Evolutionary conservation across 2,888 invertebrate genomes (phyloP), one percentile per base, ranked within the genome.

Genomic region (Pheosia tremula): DNA sequence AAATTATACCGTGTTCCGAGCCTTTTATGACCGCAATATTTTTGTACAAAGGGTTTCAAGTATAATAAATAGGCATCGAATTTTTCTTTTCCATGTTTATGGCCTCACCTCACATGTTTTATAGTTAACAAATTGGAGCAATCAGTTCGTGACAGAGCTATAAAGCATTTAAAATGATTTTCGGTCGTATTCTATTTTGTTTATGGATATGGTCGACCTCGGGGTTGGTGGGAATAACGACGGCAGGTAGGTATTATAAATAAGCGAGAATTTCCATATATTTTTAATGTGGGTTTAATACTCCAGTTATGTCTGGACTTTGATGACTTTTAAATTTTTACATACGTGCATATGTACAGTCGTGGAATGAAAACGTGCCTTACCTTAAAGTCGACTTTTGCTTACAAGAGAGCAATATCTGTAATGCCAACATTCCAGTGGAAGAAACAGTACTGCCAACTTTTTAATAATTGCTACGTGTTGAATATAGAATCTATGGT

Each of bases 101-200:
- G 84, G 82, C 68, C 63, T 57, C 62, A 66, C 67, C 70, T 67
- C 63, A 69, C 69, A 74, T 77, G 76, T 87, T 88, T 77, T 88
- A 88, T 89, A 78, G 84, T 81, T 79, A 81, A 88, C 87, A 87
- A 90, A 90, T 91, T 90, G 87, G 86, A 83, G 83, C 87, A 87
- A 88, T 88, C 77, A 75, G 72, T 74, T 79, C 70, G 82, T 77
- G 84, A 85, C 86, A 84, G 79, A 78, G 75, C 77, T 74, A 79
- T 87, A 88, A 86, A 88, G 77, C 78, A 80, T 79, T 77, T 74
- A 58, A 82, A 78, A 78, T 70, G 53, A 76, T 75, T 75, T 77
- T 75, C 61, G 57, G 59, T 62, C 68, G 60, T 74, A 75, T 80
- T 75, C 52, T 13, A 41, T 56, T 41, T 41, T 39, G 59, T 75